Conservation (phyloP, 2,888 invertebrate species). For the Galerucella calmariensis region DNA sequence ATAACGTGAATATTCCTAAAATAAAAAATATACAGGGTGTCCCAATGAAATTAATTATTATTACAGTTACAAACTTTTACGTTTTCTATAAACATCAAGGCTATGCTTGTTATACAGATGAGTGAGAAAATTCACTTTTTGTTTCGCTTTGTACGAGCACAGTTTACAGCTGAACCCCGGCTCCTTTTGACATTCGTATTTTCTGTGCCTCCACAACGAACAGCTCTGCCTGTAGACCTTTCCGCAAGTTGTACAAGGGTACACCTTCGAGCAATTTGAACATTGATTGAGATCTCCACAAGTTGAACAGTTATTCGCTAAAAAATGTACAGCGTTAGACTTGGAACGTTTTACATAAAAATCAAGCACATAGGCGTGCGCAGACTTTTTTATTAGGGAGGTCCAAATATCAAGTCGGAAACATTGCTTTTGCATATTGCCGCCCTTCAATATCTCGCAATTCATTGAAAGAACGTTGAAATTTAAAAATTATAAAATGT, state of each 20-base stretch:
- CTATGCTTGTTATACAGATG: slow-evolving; percentile 45
- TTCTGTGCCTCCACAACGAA: slow-evolving; percentile 52
- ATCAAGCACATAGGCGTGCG: too few species aligned
- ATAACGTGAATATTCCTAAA: too few species aligned
- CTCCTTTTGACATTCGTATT: slow-evolving; percentile 55
- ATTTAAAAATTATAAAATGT: too few species aligned
- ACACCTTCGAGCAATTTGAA: slow-evolving; percentile 18
- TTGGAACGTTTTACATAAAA: background rate
- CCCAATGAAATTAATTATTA: too few species aligned
- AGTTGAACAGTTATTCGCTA: background rate
- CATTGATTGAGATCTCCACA: background rate
- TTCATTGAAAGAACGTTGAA: too few species aligned
- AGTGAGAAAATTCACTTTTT: slow-evolving; percentile 47
- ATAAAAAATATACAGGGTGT: too few species aligned
- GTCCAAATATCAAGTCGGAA: too few species aligned
- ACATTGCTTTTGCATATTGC: too few species aligned
- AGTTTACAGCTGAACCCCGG: slow-evolving; percentile 50
- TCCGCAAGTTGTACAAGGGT: slow-evolving; percentile 41
- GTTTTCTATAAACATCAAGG: slow-evolving; percentile 11
- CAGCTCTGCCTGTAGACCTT: slow-evolving; percentile 49
- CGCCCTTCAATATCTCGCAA: too few species aligned
- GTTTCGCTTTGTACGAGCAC: slow-evolving; percentile 52
- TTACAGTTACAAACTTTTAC: background rate
- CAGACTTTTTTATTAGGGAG: too few species aligned
- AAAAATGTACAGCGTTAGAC: background rate